These are phyloP conservation scores for Helogale parvula DNA, from an alignment of 2,113 vertebrate genomes.

Conservation along the genomic window DNA sequence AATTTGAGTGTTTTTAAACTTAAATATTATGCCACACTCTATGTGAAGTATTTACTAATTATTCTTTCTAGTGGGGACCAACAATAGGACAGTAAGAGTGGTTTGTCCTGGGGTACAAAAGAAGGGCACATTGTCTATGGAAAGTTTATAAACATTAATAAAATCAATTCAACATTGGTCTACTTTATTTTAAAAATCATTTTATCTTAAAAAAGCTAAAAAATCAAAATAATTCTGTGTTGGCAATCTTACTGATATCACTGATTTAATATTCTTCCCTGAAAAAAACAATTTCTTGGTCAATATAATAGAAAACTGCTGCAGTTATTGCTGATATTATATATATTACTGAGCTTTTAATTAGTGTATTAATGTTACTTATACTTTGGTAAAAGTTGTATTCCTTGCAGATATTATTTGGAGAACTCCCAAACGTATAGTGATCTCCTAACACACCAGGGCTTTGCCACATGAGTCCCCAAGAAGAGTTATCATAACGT, in stretches of 20 bases:
- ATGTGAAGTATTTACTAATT: not conserved
- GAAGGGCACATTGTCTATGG: rapidly evolving
- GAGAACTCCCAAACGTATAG: not conserved
- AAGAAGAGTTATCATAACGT: not conserved
- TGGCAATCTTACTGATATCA: not conserved
- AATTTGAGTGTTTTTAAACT: not conserved
- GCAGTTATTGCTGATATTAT: not conserved
- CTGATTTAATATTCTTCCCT: not conserved
- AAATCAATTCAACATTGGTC: not conserved
- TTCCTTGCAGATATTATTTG: not conserved
- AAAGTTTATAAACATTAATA: not conserved
- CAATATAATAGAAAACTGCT: not conserved
- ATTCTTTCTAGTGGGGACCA: not conserved
- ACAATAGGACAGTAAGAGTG: not conserved
- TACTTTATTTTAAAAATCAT: not conserved
- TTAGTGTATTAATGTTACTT: not conserved
- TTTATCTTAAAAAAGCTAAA: not conserved
- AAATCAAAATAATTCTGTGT: not conserved
- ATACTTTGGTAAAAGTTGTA: not conserved
- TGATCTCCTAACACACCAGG: not conserved
- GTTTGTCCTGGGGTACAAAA: not conserved
- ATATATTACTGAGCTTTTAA: not conserved
- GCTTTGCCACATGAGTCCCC: not conserved
- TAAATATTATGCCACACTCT: not conserved
- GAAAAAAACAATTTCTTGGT: not conserved